Conservation (phyloP, 2,797 vertebrate genomes). For the Semotilus atromaculatus region DNA sequence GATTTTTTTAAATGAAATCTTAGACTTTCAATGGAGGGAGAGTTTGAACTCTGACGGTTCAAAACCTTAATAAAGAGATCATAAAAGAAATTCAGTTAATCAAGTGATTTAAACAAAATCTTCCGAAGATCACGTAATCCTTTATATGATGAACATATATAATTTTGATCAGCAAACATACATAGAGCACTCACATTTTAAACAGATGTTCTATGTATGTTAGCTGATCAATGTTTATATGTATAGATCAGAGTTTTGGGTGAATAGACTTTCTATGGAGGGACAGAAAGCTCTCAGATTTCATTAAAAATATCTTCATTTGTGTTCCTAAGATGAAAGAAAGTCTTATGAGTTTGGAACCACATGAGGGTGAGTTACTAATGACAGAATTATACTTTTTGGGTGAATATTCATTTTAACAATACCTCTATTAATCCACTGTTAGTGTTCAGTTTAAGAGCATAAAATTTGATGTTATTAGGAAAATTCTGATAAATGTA, state of each 20-base stretch:
- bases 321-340: neutral
- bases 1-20: neutral
- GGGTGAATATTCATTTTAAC: neutral
- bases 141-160: neutral
- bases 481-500: conserved; percentile 46
- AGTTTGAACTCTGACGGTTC: neutral
- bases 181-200: neutral
- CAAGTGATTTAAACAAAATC: neutral
- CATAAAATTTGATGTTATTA: neutral
- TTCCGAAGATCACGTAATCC: neutral
- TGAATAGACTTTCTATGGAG: neutral
- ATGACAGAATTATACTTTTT: neutral
- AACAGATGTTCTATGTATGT: neutral
- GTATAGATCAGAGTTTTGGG: neutral
- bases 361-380: neutral
- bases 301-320: neutral
- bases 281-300: neutral
- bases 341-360: neutral
- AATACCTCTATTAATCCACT: neutral
- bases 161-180: neutral
- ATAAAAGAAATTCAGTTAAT: neutral
- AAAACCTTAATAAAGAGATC: neutral
- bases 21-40: neutral
- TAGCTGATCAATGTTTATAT: neutral
- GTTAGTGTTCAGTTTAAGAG: neutral